Evolutionary conservation across 2,888 invertebrate genomes (phyloP).

Genomic region (Apamea epomidion): DNA sequence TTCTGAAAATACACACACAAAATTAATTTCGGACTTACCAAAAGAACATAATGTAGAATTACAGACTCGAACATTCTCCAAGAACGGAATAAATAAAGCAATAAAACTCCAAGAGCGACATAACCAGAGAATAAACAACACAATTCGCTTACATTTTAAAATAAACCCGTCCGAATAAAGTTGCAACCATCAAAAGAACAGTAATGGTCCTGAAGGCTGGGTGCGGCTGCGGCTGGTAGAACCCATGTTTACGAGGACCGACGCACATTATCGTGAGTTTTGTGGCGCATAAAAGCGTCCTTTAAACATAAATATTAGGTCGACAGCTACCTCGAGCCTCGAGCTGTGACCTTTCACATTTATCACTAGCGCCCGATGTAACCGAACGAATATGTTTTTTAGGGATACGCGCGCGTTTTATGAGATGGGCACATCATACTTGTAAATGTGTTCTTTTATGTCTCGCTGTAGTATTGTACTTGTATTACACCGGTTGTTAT

Average conservation of each 20-base stretch:
- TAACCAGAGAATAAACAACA: slow-evolving; percentile 49
- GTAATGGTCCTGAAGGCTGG: slow-evolving; percentile 22
- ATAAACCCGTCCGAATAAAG: slow-evolving; percentile 53
- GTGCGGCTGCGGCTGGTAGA: slow-evolving; percentile 17
- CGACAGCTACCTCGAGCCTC: slow-evolving; percentile 21
- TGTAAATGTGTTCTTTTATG: slow-evolving; percentile 22
- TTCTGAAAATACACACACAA: background rate
- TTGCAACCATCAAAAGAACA: slow-evolving; percentile 50
- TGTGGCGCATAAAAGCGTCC: slow-evolving; percentile 63
- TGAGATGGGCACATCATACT: slow-evolving; percentile 16
- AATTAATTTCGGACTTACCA: background rate
- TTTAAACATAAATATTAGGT: slow-evolving; percentile 63
- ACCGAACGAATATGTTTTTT: slow-evolving; percentile 45
- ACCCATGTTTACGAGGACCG: slow-evolving; percentile 57
- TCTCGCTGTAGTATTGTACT: background rate
- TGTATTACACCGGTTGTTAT: background rate
- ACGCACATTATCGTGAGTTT: slow-evolving; percentile 61
- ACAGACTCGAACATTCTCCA: slow-evolving; percentile 12
- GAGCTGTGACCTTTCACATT: slow-evolving; percentile 48
- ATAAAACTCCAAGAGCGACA: slow-evolving; percentile 43
- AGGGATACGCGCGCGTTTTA: slow-evolving; percentile 46
- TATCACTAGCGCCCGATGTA: slow-evolving; percentile 46
- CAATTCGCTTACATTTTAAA: slow-evolving; percentile 59
- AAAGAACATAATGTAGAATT: slow-evolving; percentile 14
- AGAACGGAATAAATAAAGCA: slow-evolving; percentile 44